Evolutionary conservation across 1,140 invertebrate genomes (phyloP).

Genomic region (Rhynchophorus ferrugineus): DNA sequence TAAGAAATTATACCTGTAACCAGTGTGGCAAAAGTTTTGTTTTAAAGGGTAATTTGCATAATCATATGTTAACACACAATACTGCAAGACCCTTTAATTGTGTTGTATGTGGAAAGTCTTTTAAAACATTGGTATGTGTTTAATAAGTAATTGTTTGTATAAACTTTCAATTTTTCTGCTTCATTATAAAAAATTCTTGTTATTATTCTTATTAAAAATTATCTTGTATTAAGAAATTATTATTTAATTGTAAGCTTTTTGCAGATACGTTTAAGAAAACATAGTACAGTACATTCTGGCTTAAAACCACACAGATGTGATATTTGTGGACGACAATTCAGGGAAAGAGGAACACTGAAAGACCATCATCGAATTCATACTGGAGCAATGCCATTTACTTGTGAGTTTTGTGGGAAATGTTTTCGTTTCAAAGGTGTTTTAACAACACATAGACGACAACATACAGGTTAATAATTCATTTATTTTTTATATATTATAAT

Average conservation of each 20-base stretch:
- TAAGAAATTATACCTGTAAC: conserved; percentile 50
- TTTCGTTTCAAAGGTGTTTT: conserved; percentile 64
- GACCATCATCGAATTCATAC: conserved; percentile 68
- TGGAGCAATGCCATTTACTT: conserved; percentile 73
- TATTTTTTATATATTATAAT: no score
- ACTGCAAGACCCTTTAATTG: conserved; percentile 40
- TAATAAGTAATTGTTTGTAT: conserved; percentile 8
- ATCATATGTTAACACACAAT: conserved; percentile 52
- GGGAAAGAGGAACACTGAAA: conserved; percentile 53
- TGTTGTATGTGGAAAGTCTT: conserved; percentile 42
- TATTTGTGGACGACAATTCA: conserved; percentile 63
- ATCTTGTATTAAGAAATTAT: no score
- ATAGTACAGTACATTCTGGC: conserved; percentile 37
- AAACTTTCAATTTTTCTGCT: conserved; percentile 18
- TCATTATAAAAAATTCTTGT: conserved; percentile 22
- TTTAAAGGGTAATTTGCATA: conserved; percentile 53
- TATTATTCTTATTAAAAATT: not conserved
- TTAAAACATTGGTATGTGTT: conserved; percentile 47
- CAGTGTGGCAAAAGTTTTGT: conserved; percentile 55
- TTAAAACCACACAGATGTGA: conserved; percentile 69
- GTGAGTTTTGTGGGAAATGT: conserved; percentile 62
- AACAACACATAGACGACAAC: conserved; percentile 57
- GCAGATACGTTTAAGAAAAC: conserved; percentile 25
- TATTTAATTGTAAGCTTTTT: no score
- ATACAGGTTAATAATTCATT: conserved; percentile 42